phyloP scores from a whole-genome alignment of 2,113 vertebrate species.

The Oryzias woworae region DNA sequence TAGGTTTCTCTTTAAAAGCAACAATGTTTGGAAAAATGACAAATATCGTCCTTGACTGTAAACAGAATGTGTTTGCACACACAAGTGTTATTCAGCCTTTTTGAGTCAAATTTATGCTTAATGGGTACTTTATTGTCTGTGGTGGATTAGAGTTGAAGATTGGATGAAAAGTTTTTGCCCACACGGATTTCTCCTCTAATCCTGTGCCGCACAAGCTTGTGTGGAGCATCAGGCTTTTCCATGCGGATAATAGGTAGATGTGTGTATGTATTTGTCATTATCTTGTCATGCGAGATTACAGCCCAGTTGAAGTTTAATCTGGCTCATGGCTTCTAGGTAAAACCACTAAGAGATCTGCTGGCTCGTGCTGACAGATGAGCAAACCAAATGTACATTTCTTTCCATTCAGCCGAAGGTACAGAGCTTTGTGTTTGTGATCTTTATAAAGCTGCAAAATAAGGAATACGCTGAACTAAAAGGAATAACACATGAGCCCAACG shows the following conservation, averaged over 20 bases:
- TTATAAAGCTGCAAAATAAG: constrained; percentile 20
- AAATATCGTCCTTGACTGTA: constrained; percentile 28
- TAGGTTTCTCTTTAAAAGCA: constrained; percentile 16
- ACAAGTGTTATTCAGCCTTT: constrained; percentile 47
- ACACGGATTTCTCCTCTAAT: constrained; percentile 35
- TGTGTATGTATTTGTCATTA: constrained; percentile 64
- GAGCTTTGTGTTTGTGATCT: constrained; percentile 27
- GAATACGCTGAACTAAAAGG: too few relatives aligned
- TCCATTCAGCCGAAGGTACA: constrained; percentile 25
- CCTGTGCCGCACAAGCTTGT: constrained; percentile 9
- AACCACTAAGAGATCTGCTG: constrained; percentile 65
- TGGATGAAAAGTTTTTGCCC: constrained; percentile 61
- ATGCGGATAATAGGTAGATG: constrained; percentile 10
- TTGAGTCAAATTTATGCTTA: constrained; percentile 50
- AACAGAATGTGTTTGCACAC: constrained; percentile 33
- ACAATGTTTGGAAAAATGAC: constrained; percentile 37
- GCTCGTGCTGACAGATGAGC: constrained; percentile 66
- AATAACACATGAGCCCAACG: not conserved
- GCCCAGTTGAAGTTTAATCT: constrained; percentile 69
- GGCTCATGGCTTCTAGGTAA: constrained; percentile 58
- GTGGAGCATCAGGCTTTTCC: constrained; percentile 25
- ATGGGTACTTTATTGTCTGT: constrained; percentile 62
- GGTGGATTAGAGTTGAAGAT: constrained; percentile 57
- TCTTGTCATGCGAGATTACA: constrained; percentile 71
- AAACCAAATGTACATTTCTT: constrained; percentile 44